Base-by-base conservation (phyloP, 2,797 vertebrate species). In the Picus viridis region DNA sequence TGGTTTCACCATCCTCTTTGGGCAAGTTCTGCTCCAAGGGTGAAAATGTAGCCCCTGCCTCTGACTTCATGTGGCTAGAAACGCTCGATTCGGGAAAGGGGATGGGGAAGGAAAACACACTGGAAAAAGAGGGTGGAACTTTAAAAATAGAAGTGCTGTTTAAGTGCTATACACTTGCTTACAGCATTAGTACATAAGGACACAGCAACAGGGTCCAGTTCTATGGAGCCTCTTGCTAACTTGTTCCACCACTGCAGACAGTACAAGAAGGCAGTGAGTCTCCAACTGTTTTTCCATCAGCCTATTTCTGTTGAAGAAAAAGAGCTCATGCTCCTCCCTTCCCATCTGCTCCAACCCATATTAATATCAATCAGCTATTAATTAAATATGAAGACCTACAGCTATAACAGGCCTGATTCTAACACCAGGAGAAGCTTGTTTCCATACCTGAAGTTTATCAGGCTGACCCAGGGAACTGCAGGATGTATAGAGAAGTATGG, bases 211-310 rank as follows among this genome's bases (percentile, higher is more conserved):
- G 82, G 68, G 92, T 95, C 95, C 95, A 89, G 87, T 88, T 16
- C 34, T 90, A 84, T 43, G 86, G 85, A 96, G 93, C 71, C 90
- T 91, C 85, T 93, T 94, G 93, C 91, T 96, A 96, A 96, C 92
- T 96, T 95, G 85, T 95, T 96, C 93, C 96, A 92, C 89, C 68
- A 0, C 87, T 88, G 68, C 71, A 82, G 94, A 93, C 96, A 96
- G 75, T 95, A 54, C 57, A 65, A 64, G 22, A 72, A 63, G 79
- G 87, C 93, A 74, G 54, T 9, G 4, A 79, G 62, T 80, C 89
- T 82, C 74, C 61, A 82, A 92, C 91, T 85, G 75, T 89, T 95
- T 95, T 96, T 96, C 96, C 94, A 94, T 63, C 80, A 85, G 68
- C 41, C 77, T 79, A 27, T 56, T 95, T 64, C 89, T 93, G 77